These are phyloP conservation scores for Thyatira batis DNA, from an alignment of 2,888 invertebrate species.

Conservation along the genomic window DNA sequence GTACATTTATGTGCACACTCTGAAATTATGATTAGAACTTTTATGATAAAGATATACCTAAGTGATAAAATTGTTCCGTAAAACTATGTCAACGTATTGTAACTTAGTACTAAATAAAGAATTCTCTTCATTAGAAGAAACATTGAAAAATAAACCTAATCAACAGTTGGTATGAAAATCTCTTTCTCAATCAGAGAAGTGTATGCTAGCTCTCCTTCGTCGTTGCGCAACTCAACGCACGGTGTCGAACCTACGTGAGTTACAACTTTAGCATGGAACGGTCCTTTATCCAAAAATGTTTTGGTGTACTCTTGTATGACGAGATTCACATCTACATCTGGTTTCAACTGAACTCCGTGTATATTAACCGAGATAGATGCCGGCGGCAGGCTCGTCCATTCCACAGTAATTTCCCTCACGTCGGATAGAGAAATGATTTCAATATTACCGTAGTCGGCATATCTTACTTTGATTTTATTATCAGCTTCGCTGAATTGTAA, in stretches of 20 bases:
- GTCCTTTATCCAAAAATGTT: constrained; percentile 57
- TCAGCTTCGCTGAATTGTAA: constrained; percentile 68
- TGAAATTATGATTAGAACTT: no score
- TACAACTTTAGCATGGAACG: constrained; percentile 58
- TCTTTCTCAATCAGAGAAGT: constrained; percentile 51
- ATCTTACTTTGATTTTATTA: constrained; percentile 82
- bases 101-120: constrained; percentile 1
- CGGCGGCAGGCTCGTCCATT: constrained; percentile 78
- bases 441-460: constrained; percentile 89
- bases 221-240: constrained; percentile 57
- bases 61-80: neutral
- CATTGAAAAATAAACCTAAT: neutral
- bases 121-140: neutral
- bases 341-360: constrained; percentile 56
- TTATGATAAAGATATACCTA: neutral
- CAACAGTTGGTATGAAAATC: constrained; percentile 23
- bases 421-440: constrained; percentile 74
- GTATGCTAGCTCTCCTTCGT: constrained; percentile 49
- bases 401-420: constrained; percentile 73
- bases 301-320: constrained; percentile 51
- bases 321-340: constrained; percentile 47
- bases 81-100: constrained; percentile 1
- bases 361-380: constrained; percentile 76
- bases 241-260: constrained; percentile 35
- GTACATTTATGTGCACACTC: neutral